Percentiles rank a stretch among this genome's conserved stretches.
Conservation (phyloP, 2,888 invertebrate genomes). For the Hipparchia sbordonii region DNA sequence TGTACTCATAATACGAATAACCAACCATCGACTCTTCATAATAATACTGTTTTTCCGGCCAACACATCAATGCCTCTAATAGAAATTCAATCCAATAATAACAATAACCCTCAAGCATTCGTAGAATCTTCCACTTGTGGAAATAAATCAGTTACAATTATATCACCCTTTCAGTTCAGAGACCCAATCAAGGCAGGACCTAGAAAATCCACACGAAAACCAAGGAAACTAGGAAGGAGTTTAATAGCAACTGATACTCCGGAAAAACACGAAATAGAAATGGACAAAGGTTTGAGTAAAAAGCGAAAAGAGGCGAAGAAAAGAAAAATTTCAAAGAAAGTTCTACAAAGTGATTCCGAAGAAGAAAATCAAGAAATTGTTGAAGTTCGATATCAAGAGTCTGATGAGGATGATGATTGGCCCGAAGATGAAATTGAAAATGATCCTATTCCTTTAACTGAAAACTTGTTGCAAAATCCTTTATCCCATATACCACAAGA, state of each 20-base stretch:
- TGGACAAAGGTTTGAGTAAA: neutral
- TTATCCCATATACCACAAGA: neutral
- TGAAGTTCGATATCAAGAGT: constrained; percentile 1
- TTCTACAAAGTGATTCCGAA: constrained; percentile 6
- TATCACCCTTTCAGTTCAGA: constrained; percentile 6
- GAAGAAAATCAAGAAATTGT: neutral
- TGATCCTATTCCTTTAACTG: neutral
- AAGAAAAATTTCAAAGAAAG: neutral
- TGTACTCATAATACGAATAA: constrained; percentile 4
- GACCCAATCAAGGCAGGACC: constrained; percentile 1
- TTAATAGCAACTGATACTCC: constrained; percentile 6
- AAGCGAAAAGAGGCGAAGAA: constrained; percentile 6
- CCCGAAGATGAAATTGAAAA: neutral
- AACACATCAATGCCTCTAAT: constrained; percentile 4
- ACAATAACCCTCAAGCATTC: neutral
- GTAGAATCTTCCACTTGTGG: neutral
- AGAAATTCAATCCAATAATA: neutral
- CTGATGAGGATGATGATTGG: constrained; percentile 4
- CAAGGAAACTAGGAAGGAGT: constrained; percentile 5
- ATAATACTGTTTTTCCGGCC: neutral
- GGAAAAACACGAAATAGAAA: constrained; percentile 1
- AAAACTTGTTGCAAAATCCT: neutral
- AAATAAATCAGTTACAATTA: neutral
- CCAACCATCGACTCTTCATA: constrained; percentile 3
- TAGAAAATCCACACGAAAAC: constrained; percentile 4